phyloP scores from a whole-genome alignment of 2,888 invertebrate species.

The Cryptus armator region DNA sequence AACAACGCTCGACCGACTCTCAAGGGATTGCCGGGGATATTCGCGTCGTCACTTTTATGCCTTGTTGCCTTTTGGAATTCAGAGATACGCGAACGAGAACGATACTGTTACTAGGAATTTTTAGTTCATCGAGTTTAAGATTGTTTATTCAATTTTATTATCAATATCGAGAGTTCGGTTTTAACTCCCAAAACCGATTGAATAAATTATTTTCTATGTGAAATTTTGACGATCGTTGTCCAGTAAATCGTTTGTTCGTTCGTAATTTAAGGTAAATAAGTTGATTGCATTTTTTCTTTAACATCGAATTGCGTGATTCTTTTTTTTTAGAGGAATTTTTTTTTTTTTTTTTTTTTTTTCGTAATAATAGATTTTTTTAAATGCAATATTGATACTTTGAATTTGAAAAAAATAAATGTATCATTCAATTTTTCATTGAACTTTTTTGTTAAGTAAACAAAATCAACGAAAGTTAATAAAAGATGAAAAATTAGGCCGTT shows the following conservation, averaged over 20 bases:
- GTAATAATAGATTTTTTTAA: not conserved
- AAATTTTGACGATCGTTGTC: not conserved
- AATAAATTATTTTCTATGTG: not conserved
- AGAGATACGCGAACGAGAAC: slow-evolving; percentile 1
- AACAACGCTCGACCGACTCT: slow-evolving; percentile 29
- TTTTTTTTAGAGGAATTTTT: no score
- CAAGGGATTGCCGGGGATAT: slow-evolving; percentile 35
- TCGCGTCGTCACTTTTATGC: slow-evolving; percentile 32
- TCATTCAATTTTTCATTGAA: not conserved
- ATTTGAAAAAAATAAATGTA: not conserved
- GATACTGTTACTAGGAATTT: not conserved
- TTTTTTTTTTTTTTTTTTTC: no score
- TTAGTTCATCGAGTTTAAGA: not conserved
- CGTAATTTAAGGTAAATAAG: slow-evolving; percentile 1
- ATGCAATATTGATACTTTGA: not conserved
- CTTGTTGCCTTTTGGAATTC: slow-evolving; percentile 1
- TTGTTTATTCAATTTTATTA: not conserved
- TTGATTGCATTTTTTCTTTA: not conserved
- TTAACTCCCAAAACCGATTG: not conserved
- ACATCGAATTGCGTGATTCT: not conserved
- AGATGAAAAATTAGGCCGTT: not conserved
- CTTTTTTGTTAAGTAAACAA: not conserved
- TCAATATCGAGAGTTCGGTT: not conserved
- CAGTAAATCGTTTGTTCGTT: slow-evolving; percentile 12
- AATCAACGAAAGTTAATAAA: not conserved